phyloP scores from a whole-genome alignment of 2,797 vertebrate genomes.

The Phoeniculus purpureus region DNA sequence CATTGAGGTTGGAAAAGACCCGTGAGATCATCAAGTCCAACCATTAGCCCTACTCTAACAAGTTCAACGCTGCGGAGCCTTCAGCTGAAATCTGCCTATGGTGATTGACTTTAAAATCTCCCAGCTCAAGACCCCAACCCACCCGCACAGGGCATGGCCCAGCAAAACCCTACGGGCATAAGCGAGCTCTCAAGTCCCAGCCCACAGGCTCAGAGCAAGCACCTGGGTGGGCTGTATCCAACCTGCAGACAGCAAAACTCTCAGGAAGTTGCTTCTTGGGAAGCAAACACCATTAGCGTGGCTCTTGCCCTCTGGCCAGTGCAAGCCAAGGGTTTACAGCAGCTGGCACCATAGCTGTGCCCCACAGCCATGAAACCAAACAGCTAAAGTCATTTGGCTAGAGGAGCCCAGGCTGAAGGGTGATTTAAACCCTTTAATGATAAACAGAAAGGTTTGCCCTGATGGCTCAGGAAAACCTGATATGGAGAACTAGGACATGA shows the following conservation, averaged over 20 bases:
- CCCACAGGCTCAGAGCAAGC: background rate
- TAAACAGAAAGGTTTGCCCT: background rate
- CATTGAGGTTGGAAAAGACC: too few relatives aligned
- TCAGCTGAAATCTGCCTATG: background rate
- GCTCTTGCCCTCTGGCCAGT: background rate
- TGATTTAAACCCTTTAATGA: background rate
- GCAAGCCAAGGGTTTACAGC: background rate
- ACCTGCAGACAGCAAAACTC: background rate
- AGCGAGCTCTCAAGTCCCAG: background rate
- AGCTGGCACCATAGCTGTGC: fast-evolving
- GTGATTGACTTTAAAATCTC: background rate
- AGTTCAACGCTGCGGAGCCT: background rate
- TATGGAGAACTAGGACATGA: background rate
- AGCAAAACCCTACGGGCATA: background rate
- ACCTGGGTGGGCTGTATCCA: background rate
- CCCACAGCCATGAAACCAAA: background rate
- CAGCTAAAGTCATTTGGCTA: fast-evolving
- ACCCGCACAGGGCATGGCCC: background rate
- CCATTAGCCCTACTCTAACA: too few relatives aligned
- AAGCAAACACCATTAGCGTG: background rate
- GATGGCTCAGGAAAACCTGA: background rate
- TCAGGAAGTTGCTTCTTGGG: too few relatives aligned
- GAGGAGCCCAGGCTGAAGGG: background rate
- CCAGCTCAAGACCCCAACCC: background rate
- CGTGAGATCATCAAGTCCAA: too few relatives aligned